These are phyloP conservation scores for Hoplodrina blanda DNA, from an alignment of 2,888 invertebrate genomes.

Conservation along the genomic window DNA sequence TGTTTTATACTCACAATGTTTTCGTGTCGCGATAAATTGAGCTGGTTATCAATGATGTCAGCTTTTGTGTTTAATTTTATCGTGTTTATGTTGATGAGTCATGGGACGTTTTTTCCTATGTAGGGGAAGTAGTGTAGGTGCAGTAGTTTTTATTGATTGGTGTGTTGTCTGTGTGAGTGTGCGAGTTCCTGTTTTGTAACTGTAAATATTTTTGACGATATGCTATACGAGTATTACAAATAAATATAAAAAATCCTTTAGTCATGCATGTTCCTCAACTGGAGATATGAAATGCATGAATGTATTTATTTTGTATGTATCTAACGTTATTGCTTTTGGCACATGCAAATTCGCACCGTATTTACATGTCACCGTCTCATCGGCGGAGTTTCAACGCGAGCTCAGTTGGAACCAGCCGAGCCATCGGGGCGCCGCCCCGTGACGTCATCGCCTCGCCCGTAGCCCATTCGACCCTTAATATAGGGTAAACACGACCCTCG, in stretches of 20 bases:
- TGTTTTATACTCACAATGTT: conserved; percentile 57
- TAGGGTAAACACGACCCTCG: conserved; percentile 73
- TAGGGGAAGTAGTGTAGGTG: conserved; percentile 21
- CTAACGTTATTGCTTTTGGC: conserved; percentile 26
- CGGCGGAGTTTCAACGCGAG: conserved; percentile 79
- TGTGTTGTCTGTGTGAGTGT: neutral
- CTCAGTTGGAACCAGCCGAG: conserved; percentile 79
- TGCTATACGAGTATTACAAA: neutral
- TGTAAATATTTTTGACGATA: neutral
- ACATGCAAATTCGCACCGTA: conserved; percentile 39
- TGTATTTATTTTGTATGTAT: conserved; percentile 19
- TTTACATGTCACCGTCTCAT: conserved; percentile 74
- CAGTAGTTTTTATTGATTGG: conserved; percentile 4
- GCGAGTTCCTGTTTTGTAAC: neutral
- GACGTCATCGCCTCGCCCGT: conserved; percentile 81
- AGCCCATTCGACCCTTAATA: conserved; percentile 64
- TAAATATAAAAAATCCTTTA: neutral
- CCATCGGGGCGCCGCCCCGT: conserved; percentile 79
- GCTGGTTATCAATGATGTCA: conserved; percentile 65
- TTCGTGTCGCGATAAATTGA: conserved; percentile 56
- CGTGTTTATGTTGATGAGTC: conserved; percentile 48
- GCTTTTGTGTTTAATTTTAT: conserved; percentile 59
- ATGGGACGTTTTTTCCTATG: conserved; percentile 36
- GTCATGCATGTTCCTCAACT: neutral
- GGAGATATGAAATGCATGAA: conserved; percentile 4